Evolutionary conservation across 1,140 invertebrate species (phyloP).

Genomic region (Meloidogyne floridensis): DNA sequence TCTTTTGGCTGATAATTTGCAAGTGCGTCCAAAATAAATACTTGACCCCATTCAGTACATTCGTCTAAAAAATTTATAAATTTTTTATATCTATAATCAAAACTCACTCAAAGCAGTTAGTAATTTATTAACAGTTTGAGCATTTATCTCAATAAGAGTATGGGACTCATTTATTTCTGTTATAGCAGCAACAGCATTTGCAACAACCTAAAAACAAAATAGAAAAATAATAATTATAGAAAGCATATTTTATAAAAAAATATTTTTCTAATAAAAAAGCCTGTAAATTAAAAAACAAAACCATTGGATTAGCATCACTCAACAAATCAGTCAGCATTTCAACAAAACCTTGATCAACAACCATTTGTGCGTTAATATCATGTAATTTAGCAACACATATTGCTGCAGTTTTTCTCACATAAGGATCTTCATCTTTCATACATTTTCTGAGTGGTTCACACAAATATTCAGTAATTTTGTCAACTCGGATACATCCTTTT

Average conservation of each 20-base stretch:
- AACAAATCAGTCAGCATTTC: conserved; percentile 94
- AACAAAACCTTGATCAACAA: conserved; percentile 96
- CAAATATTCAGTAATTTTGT: conserved; percentile 99
- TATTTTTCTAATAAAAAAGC: background rate
- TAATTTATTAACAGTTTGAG: conserved; percentile 95
- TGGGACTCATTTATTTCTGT: conserved; percentile 97
- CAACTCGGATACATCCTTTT: conserved; percentile 85
- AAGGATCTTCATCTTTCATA: conserved; percentile 97
- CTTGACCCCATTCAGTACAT: conserved; percentile 89
- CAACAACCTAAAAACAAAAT: conserved; percentile 77
- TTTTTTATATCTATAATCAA: conserved; percentile 87
- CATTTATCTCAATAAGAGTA: conserved; percentile 92
- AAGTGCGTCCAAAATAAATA: conserved; percentile 94
- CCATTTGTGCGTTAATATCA: conserved; percentile 95
- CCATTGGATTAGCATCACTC: conserved; percentile 99
- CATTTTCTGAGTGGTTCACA: conserved; percentile 98
- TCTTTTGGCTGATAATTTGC: conserved; percentile 96
- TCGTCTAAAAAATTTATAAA: conserved; percentile 72
- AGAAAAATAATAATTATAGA: background rate
- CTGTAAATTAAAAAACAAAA: conserved; percentile 4
- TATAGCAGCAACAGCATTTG: conserved; percentile 96
- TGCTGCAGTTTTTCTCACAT: conserved; percentile 97
- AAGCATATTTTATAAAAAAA: background rate
- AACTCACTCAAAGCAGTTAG: conserved; percentile 83
- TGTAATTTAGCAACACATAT: conserved; percentile 97